Evolutionary conservation across 2,113 vertebrate species (phyloP).

Genomic region (Pomatorhinus ruficollis): DNA sequence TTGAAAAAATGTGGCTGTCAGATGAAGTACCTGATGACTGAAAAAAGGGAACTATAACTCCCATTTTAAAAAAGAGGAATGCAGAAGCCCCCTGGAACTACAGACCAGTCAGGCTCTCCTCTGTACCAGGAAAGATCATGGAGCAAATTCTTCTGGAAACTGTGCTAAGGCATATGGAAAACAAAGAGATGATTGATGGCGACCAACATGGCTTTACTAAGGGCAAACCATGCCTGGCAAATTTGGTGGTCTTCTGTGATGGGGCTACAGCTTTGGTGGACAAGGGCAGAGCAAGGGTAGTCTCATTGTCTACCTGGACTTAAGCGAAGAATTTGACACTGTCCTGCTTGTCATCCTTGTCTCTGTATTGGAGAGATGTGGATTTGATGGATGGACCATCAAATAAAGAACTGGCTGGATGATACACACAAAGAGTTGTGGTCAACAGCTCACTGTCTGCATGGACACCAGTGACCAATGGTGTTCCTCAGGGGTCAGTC

Average conservation of each 20-base stretch:
- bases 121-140: neutral
- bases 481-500: rapidly evolving
- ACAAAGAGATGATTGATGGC: neutral
- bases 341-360: neutral
- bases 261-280: neutral
- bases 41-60: neutral
- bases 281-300: neutral
- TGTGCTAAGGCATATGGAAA: neutral
- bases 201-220: neutral
- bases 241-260: neutral
- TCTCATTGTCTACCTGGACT: neutral
- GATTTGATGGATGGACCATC: neutral
- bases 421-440: neutral
- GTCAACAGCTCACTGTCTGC: neutral
- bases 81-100: neutral
- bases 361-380: neutral
- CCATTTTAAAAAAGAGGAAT: neutral
- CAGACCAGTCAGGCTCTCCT: neutral
- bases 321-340: neutral
- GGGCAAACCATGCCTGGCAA: neutral
- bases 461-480: neutral
- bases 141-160: neutral
- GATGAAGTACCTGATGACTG: neutral
- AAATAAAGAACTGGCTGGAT: neutral
- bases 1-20: neutral